Conservation (phyloP, 2,113 vertebrate genomes). For the Thymallus thymallus region DNA sequence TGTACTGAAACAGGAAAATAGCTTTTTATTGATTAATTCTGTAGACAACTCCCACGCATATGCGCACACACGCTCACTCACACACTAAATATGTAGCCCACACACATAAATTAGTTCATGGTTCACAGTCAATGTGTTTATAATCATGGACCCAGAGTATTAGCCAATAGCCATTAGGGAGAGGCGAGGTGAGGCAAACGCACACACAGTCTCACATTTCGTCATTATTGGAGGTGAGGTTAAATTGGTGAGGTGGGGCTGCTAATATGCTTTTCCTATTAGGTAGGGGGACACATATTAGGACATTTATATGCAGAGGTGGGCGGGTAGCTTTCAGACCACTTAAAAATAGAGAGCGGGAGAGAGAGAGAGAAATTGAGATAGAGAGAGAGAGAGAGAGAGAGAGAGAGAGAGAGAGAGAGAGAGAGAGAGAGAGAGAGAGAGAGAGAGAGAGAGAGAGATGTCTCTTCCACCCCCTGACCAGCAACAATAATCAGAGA, state of each 20-base stretch:
- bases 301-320: slow-evolving; percentile 27
- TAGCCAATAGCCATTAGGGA: slow-evolving; percentile 56
- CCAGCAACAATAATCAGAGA: too few species aligned
- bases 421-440: not conserved
- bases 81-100: not conserved
- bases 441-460: not conserved
- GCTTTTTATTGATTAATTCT: slow-evolving; percentile 52
- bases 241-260: slow-evolving; percentile 50
- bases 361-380: not conserved
- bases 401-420: not conserved
- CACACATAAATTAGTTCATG: slow-evolving; percentile 51
- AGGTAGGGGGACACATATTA: slow-evolving; percentile 15
- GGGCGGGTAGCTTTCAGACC: slow-evolving; percentile 21
- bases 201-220: slow-evolving; percentile 42
- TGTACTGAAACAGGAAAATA: slow-evolving; percentile 57
- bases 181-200: slow-evolving; percentile 34
- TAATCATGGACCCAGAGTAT: slow-evolving; percentile 61
- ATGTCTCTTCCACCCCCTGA: not conserved
- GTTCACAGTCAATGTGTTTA: slow-evolving; percentile 47
- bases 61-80: too few species aligned
- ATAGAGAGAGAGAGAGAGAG: not conserved
- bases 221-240: slow-evolving; percentile 51
- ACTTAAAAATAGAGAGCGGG: not conserved
- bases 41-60: slow-evolving; percentile 34
- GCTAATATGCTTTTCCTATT: slow-evolving; percentile 51